Evolutionary conservation across 2,888 invertebrate genomes (phyloP).

Genomic region (Zeuzera pyrina): DNA sequence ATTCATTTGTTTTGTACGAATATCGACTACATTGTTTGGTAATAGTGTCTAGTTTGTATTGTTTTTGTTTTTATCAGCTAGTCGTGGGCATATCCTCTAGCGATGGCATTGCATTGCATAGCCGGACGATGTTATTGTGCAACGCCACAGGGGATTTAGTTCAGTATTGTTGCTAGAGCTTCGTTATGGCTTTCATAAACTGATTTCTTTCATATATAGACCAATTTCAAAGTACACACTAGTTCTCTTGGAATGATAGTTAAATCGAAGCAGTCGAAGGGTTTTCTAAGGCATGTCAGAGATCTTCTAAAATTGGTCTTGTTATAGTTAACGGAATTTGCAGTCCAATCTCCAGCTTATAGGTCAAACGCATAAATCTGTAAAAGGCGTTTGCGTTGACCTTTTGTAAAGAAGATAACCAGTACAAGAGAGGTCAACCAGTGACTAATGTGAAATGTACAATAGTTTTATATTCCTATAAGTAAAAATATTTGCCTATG

Average conservation of each 20-base stretch:
- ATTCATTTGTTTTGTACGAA: background rate
- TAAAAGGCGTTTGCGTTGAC: conserved; percentile 24
- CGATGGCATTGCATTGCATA: conserved; percentile 15
- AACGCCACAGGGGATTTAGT: conserved; percentile 37
- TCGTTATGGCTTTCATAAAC: conserved; percentile 22
- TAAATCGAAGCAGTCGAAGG: conserved; percentile 7
- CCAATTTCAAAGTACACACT: conserved; percentile 19
- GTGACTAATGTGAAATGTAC: too few species aligned
- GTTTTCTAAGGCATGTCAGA: conserved; percentile 3
- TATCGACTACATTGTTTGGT: background rate
- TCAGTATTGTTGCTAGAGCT: conserved; percentile 27
- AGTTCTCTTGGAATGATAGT: conserved; percentile 11
- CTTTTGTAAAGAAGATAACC: conserved; percentile 23
- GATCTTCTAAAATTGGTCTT: conserved; percentile 20
- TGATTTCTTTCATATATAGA: conserved; percentile 19
- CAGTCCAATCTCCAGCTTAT: conserved; percentile 36
- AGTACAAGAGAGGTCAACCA: too few species aligned
- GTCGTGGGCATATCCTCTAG: conserved; percentile 32
- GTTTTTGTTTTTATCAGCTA: conserved; percentile 14
- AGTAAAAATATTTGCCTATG: too few species aligned
- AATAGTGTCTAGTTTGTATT: conserved; percentile 17
- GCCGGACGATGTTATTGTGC: conserved; percentile 33
- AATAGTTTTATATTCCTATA: too few species aligned
- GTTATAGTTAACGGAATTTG: conserved; percentile 31
- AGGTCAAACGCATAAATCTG: conserved; percentile 40